phyloP scores from a whole-genome alignment of 2,113 vertebrate genomes.

The Bubo scandiacus region DNA sequence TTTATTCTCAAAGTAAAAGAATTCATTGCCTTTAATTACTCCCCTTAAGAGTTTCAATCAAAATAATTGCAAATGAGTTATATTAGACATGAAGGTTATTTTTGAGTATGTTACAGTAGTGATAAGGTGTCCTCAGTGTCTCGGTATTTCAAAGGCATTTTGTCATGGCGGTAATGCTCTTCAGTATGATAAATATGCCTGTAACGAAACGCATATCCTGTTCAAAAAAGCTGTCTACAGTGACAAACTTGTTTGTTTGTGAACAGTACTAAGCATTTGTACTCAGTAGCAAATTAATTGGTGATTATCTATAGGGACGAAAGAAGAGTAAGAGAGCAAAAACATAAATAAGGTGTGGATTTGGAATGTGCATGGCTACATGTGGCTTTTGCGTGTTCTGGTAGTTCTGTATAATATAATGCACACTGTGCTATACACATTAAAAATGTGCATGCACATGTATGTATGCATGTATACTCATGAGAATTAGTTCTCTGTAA shows the following conservation, averaged over 20 bases:
- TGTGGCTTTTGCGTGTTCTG: background rate
- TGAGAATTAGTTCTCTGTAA: background rate
- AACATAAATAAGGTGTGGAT: background rate
- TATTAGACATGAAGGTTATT: constrained; percentile 7
- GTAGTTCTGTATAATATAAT: background rate
- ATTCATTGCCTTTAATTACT: constrained; percentile 5
- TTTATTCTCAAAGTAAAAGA: constrained; percentile 85
- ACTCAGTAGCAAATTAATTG: background rate
- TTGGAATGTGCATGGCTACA: background rate
- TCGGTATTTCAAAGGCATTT: background rate
- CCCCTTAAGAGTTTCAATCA: background rate
- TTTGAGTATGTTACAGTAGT: background rate
- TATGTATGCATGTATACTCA: background rate
- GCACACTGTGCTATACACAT: accelerated
- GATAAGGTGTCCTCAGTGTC: background rate
- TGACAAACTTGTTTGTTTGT: background rate
- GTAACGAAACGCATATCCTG: accelerated
- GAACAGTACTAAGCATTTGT: background rate
- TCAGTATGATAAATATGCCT: background rate
- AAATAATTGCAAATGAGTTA: constrained; percentile 1
- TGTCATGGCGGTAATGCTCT: background rate
- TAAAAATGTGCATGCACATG: background rate
- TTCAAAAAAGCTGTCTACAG: background rate
- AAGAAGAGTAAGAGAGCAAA: background rate
- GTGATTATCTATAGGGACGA: background rate